These are phyloP conservation scores for Potorous gilbertii DNA, from an alignment of 2,797 vertebrate genomes.

Conservation along the genomic window DNA sequence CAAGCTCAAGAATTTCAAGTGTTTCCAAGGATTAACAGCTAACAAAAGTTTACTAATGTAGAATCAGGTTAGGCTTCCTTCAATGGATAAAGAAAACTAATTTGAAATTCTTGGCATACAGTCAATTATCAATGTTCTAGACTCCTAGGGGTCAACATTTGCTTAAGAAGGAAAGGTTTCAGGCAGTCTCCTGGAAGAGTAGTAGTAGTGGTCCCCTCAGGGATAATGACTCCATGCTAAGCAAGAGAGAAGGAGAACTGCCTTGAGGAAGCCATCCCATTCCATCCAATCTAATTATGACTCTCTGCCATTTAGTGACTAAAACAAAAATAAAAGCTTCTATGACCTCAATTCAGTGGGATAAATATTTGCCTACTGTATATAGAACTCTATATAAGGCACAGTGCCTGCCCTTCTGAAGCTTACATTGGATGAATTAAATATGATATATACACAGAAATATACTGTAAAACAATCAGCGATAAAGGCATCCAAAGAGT, in stretches of 20 bases:
- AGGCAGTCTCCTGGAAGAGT: not conserved
- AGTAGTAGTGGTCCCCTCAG: not conserved
- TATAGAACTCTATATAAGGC: not conserved
- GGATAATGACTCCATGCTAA: not conserved
- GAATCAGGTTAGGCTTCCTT: not conserved
- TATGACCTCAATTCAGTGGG: not conserved
- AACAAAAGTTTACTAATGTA: not conserved
- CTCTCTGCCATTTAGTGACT: not conserved
- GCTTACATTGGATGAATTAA: not conserved
- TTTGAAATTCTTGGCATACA: not conserved
- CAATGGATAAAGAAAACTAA: not conserved
- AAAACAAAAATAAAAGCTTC: not conserved
- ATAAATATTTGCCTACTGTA: not conserved
- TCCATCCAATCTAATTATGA: not conserved
- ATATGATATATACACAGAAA: not conserved
- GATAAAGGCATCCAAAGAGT: not conserved
- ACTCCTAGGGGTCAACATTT: not conserved
- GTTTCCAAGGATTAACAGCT: not conserved
- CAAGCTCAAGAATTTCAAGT: not conserved
- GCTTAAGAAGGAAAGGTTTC: not conserved
- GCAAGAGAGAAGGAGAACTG: not conserved
- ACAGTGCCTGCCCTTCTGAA: not conserved
- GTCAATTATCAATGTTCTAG: not conserved
- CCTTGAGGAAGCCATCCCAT: not conserved
- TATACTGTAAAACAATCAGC: not conserved